Evolutionary conservation across 2,113 vertebrate species (phyloP).

Genomic region (Coryphaenoides rupestris): DNA sequence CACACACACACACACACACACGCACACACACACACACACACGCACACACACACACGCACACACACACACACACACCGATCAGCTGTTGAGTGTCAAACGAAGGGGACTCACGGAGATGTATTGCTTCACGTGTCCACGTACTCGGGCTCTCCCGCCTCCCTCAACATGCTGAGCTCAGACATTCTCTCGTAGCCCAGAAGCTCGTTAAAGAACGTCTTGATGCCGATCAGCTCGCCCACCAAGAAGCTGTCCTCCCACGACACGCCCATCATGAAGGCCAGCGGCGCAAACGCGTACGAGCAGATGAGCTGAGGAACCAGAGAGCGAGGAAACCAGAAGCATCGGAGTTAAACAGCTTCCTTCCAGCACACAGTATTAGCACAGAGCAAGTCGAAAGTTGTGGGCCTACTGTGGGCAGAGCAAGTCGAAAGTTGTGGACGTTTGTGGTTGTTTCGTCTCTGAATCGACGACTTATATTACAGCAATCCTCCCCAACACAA

Average conservation of each 20-base stretch:
- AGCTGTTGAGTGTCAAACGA: too few species aligned
- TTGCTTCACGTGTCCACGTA: slow-evolving; percentile 80
- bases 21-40: too few species aligned
- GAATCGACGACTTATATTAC: too few species aligned
- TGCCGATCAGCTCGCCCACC: slow-evolving; percentile 81
- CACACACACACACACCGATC: too few species aligned
- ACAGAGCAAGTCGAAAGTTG: too few species aligned
- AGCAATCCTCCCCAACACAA: too few species aligned
- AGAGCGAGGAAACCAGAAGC: slow-evolving; percentile 4
- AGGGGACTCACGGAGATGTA: slow-evolving; percentile 63
- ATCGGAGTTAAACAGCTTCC: background rate
- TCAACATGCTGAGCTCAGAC: slow-evolving; percentile 71
- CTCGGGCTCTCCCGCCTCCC: slow-evolving; percentile 73
- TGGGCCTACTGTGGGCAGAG: too few species aligned
- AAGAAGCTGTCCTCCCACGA: slow-evolving; percentile 88
- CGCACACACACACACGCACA: too few species aligned
- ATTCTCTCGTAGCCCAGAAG: slow-evolving; percentile 85
- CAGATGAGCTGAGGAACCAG: slow-evolving; percentile 74
- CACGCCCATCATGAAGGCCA: slow-evolving; percentile 89
- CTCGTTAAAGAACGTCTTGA: slow-evolving; percentile 89
- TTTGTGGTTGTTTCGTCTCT: too few species aligned
- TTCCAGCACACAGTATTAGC: too few species aligned
- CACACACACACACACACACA: too few species aligned
- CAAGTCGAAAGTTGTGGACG: too few species aligned
- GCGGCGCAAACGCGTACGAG: slow-evolving; percentile 85